Evolutionary conservation across 2,888 invertebrate genomes (phyloP).

Genomic region (Pseudanteris insignis): DNA sequence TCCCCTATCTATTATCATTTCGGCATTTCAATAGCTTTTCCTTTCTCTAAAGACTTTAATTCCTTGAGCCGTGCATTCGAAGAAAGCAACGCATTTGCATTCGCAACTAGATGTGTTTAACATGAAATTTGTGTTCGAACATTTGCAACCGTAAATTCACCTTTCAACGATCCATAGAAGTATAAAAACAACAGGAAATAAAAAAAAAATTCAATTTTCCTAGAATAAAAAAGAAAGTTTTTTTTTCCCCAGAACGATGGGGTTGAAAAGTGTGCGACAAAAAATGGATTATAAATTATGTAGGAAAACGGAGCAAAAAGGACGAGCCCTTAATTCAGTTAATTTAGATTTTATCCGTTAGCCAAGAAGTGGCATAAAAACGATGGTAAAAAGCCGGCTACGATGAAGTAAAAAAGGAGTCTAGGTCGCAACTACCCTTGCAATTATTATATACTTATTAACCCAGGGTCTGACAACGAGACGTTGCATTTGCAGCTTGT

Average conservation of each 20-base stretch:
- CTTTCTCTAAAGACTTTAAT: too few relatives aligned
- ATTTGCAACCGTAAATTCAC: constrained; percentile 65
- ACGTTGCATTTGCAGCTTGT: constrained; percentile 50
- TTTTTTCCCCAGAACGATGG: constrained; percentile 13
- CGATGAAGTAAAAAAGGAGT: constrained; percentile 36
- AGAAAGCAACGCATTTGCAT: constrained; percentile 39
- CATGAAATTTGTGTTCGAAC: constrained; percentile 60
- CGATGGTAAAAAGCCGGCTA: constrained; percentile 19
- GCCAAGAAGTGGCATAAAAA: constrained; percentile 46
- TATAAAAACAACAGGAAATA: constrained; percentile 9
- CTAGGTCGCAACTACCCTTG: constrained; percentile 44
- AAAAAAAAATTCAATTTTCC: constrained; percentile 22
- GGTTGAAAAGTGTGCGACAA: constrained; percentile 42
- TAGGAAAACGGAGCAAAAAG: constrained; percentile 57
- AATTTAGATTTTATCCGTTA: constrained; percentile 68
- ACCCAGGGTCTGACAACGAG: constrained; percentile 54
- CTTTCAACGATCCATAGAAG: constrained; percentile 60
- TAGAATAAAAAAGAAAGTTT: constrained; percentile 25
- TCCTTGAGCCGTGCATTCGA: too few relatives aligned
- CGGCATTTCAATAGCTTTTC: too few relatives aligned
- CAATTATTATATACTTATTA: constrained; percentile 67
- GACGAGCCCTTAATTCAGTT: constrained; percentile 66
- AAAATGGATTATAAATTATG: constrained; percentile 61
- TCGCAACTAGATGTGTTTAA: constrained; percentile 47
- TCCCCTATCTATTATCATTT: too few relatives aligned